Base-by-base conservation (phyloP, 2,797 vertebrate genomes). In the Ara ararauna region DNA sequence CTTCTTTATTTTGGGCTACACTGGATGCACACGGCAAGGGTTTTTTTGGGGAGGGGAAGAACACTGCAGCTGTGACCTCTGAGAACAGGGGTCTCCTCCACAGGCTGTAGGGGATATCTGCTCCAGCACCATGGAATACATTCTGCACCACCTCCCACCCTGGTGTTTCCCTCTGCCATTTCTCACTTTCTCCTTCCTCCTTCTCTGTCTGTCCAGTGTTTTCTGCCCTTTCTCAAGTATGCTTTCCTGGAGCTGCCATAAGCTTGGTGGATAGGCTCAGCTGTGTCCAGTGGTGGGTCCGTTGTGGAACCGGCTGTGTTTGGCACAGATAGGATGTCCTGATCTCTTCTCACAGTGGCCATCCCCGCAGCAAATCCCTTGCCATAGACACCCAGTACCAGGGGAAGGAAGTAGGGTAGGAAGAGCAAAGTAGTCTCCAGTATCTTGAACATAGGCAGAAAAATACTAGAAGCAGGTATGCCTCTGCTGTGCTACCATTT, bases 11-110 rank as follows among this genome's bases (percentile, higher is more conserved):
- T 67, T 0, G 0, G 12, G 22, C 18, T 15, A 29, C 60, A 74
- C 0, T 34, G 8, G 0, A 27, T 29, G 9, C 9, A 42, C 2
- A 0, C 5, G 9, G 21, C 34, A 80, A 27, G 15, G 34, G 10
- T 11, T 24, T 80, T 77, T 73, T 47, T 34, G 6, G n/a, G 61
- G 22, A 30, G 11, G 5, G 19, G 8, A 26, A 26, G 27, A 16
- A 62, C 13, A 45, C 24, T 80, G 68, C 24, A 60, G 56, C 36
- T 73, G 30, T 44, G 44, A 70, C 13, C 56, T 81, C 29, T 38
- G 36, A 38, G 36, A 38, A 38, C 36, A 38, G 10, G 36, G 36
- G 36, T 72, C 32, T 79, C 42, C 61, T 65, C 17, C 64, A 87
- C 11, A 48, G 22, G 7, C 21, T 76, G 32, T 17, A n/a, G 32